Percentiles rank a stretch among this genome's conserved stretches.
Conservation (phyloP, 2,797 vertebrate genomes). For the Microcaecilia unicolor region DNA sequence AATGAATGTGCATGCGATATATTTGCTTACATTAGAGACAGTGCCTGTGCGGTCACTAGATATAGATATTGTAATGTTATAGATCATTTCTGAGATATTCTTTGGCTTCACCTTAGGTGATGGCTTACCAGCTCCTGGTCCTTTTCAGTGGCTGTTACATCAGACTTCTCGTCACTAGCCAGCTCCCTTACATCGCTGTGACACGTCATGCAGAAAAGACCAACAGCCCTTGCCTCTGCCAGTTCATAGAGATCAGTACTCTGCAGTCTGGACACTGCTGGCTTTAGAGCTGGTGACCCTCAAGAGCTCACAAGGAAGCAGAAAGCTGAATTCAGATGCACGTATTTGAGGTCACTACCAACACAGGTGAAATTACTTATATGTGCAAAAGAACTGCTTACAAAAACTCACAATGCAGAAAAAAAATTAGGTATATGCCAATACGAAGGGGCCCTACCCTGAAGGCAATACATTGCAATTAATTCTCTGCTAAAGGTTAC, state of each 20-base stretch:
- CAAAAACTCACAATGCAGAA: not conserved
- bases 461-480: too few relatives aligned
- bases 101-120: constrained; percentile 23
- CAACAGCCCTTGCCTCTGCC: constrained; percentile 39
- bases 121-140: constrained; percentile 51
- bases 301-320: too few relatives aligned
- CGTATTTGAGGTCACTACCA: too few relatives aligned
- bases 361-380: too few relatives aligned
- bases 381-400: too few relatives aligned
- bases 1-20: too few relatives aligned
- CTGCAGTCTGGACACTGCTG: constrained; percentile 17
- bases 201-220: constrained; percentile 26
- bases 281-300: constrained; percentile 2
- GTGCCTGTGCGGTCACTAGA: too few relatives aligned
- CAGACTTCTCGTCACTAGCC: constrained; percentile 42
- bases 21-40: too few relatives aligned
- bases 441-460: not conserved
- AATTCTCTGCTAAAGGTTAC: too few relatives aligned
- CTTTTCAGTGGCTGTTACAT: constrained; percentile 47
- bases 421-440: accelerated
- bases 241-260: constrained; percentile 34
- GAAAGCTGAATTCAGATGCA: not conserved
- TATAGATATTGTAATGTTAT: too few relatives aligned
- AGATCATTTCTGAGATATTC: not conserved
- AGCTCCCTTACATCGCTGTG: constrained; percentile 10